Percentiles rank a stretch among this genome's conserved stretches.
phyloP scores from a whole-genome alignment of 92 coral and sea anemone species.

The Siderastrea radians region DNA sequence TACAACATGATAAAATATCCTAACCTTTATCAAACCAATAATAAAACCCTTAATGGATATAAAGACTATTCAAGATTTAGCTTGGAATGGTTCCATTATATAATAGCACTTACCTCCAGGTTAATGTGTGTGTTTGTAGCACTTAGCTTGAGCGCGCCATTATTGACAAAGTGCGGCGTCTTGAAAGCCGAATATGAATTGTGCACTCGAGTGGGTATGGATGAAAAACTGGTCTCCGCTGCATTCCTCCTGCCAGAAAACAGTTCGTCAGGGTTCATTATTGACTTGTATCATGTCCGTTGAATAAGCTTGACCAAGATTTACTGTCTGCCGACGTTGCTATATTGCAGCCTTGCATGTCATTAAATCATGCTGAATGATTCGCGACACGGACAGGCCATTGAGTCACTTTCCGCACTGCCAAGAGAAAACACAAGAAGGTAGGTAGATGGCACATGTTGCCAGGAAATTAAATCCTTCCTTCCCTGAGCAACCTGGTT shows the following conservation, averaged over 20 bases:
- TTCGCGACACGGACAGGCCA: background rate
- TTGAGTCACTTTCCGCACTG: background rate
- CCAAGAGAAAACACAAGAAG: background rate
- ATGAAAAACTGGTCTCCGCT: constrained; percentile 1
- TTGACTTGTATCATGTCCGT: constrained; percentile 2
- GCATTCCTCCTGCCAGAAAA: background rate
- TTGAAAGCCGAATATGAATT: background rate
- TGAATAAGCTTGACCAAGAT: background rate
- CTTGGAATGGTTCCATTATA: background rate
- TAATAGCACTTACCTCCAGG: constrained; percentile 7
- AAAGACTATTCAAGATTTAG: background rate
- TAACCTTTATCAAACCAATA: background rate
- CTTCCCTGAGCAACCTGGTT: background rate
- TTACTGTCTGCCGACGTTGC: background rate
- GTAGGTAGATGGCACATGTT: background rate
- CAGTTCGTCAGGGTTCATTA: constrained; percentile 35
- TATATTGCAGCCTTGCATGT: background rate
- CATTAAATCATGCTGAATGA: background rate
- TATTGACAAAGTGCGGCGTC: constrained; percentile 29
- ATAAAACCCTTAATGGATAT: background rate
- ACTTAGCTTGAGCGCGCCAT: constrained; percentile 2
- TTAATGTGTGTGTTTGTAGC: background rate
- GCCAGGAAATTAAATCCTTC: background rate
- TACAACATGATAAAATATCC: background rate
- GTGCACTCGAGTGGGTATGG: constrained; percentile 1